Evolutionary conservation across 2,888 invertebrate genomes (phyloP).

Genomic region (Eutolmus rufibarbis): DNA sequence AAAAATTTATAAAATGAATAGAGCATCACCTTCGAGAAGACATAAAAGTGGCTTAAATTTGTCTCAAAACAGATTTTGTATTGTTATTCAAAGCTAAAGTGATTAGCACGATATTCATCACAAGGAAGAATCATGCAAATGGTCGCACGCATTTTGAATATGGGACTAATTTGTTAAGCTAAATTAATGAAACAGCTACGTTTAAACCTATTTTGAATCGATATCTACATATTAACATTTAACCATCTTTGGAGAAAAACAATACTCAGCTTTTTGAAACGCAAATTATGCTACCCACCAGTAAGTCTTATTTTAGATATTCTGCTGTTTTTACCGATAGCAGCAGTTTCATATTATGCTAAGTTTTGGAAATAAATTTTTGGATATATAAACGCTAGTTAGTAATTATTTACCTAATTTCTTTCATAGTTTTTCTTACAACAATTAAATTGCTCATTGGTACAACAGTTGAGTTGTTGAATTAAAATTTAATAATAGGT

Average conservation of each 20-base stretch:
- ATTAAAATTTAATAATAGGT: background rate
- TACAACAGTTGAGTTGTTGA: background rate
- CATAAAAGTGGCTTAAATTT: background rate
- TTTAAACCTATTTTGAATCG: background rate
- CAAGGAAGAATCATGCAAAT: background rate
- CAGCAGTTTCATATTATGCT: background rate
- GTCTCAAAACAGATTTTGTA: background rate
- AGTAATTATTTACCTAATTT: too few relatives aligned
- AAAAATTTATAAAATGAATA: background rate
- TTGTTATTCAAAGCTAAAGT: background rate
- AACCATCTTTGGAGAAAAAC: background rate
- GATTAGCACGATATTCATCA: background rate
- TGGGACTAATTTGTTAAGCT: background rate
- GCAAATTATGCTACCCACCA: background rate
- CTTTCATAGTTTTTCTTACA: too few relatives aligned
- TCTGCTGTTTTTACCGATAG: background rate
- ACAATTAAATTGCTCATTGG: background rate
- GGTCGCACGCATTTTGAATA: background rate
- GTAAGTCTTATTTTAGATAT: background rate
- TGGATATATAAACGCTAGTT: background rate
- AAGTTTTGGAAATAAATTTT: background rate
- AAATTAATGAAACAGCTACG: background rate
- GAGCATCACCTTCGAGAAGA: background rate
- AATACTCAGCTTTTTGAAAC: background rate
- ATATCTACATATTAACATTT: background rate